Evolutionary conservation across 2,113 vertebrate species (phyloP).

Genomic region (Rhodinocichla rosea): DNA sequence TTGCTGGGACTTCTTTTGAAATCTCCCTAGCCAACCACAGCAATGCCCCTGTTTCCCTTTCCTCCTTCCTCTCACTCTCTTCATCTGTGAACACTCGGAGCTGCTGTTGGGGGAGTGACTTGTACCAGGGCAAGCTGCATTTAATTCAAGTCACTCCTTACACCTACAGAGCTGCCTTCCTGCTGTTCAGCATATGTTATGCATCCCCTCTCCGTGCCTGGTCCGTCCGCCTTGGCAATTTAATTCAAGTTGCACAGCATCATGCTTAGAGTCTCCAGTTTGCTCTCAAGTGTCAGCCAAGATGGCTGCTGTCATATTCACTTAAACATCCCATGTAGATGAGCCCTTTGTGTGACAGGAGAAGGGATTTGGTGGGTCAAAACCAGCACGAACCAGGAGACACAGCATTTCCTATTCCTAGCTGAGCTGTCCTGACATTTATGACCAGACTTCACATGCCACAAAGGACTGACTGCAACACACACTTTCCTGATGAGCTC

Average conservation of each 20-base stretch:
- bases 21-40: neutral
- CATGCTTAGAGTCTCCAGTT: conserved; percentile 15
- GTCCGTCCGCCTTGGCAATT: neutral
- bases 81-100: neutral
- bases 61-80: neutral
- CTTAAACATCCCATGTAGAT: conserved; percentile 17
- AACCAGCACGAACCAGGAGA: neutral
- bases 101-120: neutral
- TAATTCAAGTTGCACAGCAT: conserved; percentile 3
- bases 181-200: conserved; percentile 47
- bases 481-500: neutral
- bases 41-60: neutral
- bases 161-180: conserved; percentile 18
- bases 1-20: neutral
- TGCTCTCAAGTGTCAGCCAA: conserved; percentile 50
- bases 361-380: neutral
- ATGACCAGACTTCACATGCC: neutral
- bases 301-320: conserved; percentile 45
- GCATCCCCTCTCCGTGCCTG: neutral
- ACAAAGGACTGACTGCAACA: neutral
- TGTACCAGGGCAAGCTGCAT: neutral
- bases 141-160: conserved; percentile 53
- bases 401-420: neutral
- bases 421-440: neutral
- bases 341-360: neutral